Evolutionary conservation across 2,888 invertebrate species (phyloP).

Genomic region (Netelia virgata): DNA sequence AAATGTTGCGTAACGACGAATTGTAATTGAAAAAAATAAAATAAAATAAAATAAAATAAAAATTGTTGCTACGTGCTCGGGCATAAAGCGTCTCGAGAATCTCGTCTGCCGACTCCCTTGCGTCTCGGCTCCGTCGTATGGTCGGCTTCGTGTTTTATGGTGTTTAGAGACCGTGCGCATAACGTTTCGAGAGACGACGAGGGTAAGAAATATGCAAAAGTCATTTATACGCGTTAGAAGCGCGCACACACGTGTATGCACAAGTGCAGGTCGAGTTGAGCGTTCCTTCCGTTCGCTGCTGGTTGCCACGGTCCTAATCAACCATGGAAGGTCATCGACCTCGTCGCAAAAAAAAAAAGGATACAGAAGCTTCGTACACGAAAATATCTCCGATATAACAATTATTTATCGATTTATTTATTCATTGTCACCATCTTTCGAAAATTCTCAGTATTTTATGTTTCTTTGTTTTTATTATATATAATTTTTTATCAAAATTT

Average conservation of each 20-base stretch:
- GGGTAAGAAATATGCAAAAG: slow-evolving; percentile 28
- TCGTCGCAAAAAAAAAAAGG: neutral
- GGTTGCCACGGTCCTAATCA: slow-evolving; percentile 50
- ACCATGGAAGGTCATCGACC: slow-evolving; percentile 48
- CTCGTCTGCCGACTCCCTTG: slow-evolving; percentile 19
- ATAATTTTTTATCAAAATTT: too few relatives aligned
- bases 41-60: neutral
- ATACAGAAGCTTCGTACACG: neutral
- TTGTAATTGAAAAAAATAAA: too few relatives aligned
- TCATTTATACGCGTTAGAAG: slow-evolving; percentile 32
- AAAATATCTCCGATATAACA: too few relatives aligned
- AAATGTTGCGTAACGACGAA: too few relatives aligned
- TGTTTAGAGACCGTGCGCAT: slow-evolving; percentile 66
- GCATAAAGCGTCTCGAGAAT: slow-evolving; percentile 2
- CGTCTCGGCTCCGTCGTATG: slow-evolving; percentile 2
- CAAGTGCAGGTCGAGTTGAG: slow-evolving; percentile 13
- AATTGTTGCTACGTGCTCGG: slow-evolving; percentile 4
- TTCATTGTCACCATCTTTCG: too few relatives aligned
- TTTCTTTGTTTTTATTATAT: too few relatives aligned
- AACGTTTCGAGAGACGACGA: slow-evolving; percentile 35
- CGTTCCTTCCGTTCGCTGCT: slow-evolving; percentile 31
- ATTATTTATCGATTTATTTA: too few relatives aligned
- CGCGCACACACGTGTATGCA: neutral
- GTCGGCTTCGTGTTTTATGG: slow-evolving; percentile 64
- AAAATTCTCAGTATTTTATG: too few relatives aligned